Percentiles rank a stretch among this genome's conserved stretches.
Evolutionary conservation across 2,113 vertebrate genomes (phyloP).

Genomic region (Thomomys bottae): DNA sequence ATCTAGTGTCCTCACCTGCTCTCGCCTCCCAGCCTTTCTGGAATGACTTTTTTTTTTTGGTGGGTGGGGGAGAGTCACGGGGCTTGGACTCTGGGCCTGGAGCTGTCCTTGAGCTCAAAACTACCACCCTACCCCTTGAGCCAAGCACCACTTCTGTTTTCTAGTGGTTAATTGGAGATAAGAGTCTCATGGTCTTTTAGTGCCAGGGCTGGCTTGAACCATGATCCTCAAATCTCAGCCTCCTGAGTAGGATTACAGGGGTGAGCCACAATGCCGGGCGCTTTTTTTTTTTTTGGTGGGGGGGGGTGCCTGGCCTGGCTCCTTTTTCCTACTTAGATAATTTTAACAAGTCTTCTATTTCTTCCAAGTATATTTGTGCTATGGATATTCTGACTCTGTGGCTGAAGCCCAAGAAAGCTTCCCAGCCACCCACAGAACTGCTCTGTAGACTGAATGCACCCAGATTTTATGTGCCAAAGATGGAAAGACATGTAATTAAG

Average conservation of each 20-base stretch:
- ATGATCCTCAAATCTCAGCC: too few species aligned
- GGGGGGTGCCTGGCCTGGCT: not conserved
- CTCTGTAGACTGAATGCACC: not conserved
- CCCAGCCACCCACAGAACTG: not conserved
- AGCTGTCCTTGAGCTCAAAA: too few species aligned
- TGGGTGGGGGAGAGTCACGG: too few species aligned
- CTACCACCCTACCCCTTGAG: too few species aligned
- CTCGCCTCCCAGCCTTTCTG: not conserved
- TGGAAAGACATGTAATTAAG: not conserved
- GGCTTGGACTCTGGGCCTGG: too few species aligned
- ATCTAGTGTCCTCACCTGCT: fast-evolving
- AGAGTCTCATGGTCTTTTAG: too few species aligned
- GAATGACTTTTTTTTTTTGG: not conserved
- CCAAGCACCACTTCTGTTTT: too few species aligned
- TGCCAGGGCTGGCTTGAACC: too few species aligned
- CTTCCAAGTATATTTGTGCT: not conserved
- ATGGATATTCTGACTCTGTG: not conserved
- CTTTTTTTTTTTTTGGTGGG: too few species aligned
- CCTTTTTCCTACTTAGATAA: not conserved
- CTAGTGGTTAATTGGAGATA: too few species aligned
- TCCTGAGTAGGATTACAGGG: too few species aligned
- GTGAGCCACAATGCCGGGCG: too few species aligned
- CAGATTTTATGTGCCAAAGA: not conserved
- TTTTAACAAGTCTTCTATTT: slow-evolving; percentile 23
- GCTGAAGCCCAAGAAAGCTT: not conserved